Evolutionary conservation across 1,140 invertebrate genomes (phyloP).

Genomic region (Nixonia krombeini): DNA sequence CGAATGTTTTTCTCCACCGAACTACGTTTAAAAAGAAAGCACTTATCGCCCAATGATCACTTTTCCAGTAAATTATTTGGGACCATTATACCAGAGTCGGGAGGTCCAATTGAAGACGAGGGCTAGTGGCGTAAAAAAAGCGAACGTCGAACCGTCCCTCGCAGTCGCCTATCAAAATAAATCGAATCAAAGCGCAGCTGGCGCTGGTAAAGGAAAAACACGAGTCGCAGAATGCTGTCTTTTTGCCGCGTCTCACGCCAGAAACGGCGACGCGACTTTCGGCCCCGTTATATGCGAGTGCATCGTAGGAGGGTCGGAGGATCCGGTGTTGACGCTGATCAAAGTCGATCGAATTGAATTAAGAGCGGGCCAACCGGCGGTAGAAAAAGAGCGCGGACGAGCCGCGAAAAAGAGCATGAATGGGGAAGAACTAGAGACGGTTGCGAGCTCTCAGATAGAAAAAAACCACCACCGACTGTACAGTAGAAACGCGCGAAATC

Average conservation of each 20-base stretch:
- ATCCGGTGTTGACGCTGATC: slow-evolving; percentile 38
- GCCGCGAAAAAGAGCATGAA: slow-evolving; percentile 17
- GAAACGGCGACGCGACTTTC: slow-evolving; percentile 26
- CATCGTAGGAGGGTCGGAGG: slow-evolving; percentile 25
- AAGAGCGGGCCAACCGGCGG: slow-evolving; percentile 19
- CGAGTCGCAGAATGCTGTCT: slow-evolving; percentile 31
- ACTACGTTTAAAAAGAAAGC: too few species aligned
- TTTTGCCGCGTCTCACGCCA: slow-evolving; percentile 42
- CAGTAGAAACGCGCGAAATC: slow-evolving; percentile 19
- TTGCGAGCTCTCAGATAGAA: not conserved
- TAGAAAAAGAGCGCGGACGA: slow-evolving; percentile 18
- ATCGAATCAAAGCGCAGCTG: slow-evolving; percentile 39
- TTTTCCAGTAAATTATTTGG: too few species aligned
- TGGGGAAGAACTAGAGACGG: slow-evolving; percentile 17
- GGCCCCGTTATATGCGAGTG: slow-evolving; percentile 6
- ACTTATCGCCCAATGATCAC: too few species aligned
- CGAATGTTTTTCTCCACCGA: too few species aligned
- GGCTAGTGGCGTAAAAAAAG: not conserved
- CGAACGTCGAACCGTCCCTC: too few species aligned
- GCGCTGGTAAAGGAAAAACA: slow-evolving; percentile 33
- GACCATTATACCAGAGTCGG: too few species aligned
- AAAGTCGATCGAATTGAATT: slow-evolving; percentile 45
- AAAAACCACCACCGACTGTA: slow-evolving; percentile 1
- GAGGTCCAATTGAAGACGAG: too few species aligned
- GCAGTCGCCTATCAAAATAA: slow-evolving; percentile 44